Percentiles rank a stretch among this genome's conserved stretches.
These are phyloP conservation scores for Biston betularia DNA, from an alignment of 2,888 invertebrate species.

Conservation along the genomic window DNA sequence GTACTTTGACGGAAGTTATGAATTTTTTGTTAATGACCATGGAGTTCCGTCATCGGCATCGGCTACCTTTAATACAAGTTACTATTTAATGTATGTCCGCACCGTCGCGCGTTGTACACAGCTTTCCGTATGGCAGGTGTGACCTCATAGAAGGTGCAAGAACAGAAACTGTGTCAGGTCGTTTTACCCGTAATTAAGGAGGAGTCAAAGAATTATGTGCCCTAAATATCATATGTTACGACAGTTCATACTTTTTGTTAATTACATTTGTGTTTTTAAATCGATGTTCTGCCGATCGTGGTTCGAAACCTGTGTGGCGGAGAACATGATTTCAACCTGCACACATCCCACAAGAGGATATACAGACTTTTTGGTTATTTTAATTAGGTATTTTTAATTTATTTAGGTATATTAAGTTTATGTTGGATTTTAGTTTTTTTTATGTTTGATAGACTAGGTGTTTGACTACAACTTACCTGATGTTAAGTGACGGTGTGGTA, in stretches of 20 bases:
- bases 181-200: conserved; percentile 33
- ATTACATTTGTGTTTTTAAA: background rate
- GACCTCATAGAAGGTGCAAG: conserved; percentile 38
- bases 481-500: too few species aligned
- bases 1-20: conserved; percentile 39
- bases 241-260: background rate
- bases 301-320: too few species aligned
- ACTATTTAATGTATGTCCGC: conserved; percentile 11
- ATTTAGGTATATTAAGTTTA: too few species aligned
- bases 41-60: background rate
- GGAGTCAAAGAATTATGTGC: conserved; percentile 16
- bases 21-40: conserved; percentile 40
- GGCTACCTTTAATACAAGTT: background rate
- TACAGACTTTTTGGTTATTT: too few species aligned
- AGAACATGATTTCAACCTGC: too few species aligned
- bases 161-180: conserved; percentile 25
- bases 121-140: conserved; percentile 29
- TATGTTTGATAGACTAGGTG: too few species aligned
- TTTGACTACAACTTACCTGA: too few species aligned
- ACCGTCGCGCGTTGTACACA: background rate
- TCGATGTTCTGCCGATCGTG: background rate
- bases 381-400: too few species aligned
- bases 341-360: too few species aligned
- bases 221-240: conserved; percentile 5
- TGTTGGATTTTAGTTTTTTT: too few species aligned